Conservation (phyloP, 2,797 vertebrate species). For the Protonibea diacanthus region DNA sequence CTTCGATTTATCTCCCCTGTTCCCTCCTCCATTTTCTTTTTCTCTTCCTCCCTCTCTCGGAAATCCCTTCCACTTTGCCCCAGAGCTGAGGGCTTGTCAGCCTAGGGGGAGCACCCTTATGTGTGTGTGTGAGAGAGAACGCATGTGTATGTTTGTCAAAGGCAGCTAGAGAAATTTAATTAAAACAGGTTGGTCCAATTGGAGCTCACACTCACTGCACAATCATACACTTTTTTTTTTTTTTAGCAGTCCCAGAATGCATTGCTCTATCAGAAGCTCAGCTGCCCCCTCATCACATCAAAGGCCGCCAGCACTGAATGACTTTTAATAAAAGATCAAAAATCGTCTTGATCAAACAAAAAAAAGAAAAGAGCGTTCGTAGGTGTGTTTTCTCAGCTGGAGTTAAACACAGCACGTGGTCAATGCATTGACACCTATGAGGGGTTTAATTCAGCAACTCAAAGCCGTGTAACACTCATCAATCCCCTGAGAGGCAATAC, state of each 20-base stretch:
- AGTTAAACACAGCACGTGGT: conserved; percentile 34
- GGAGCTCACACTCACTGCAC: conserved; percentile 17
- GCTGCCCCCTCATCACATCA: conserved; percentile 13
- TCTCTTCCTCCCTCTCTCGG: conserved; percentile 17
- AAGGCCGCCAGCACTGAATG: conserved; percentile 18
- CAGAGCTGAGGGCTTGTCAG: conserved; percentile 51
- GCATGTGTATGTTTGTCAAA: conserved; percentile 28
- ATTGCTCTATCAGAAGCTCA: conserved; percentile 19
- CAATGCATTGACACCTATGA: conserved; percentile 14
- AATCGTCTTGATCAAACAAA: conserved; percentile 10
- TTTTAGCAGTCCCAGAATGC: conserved; percentile 42
- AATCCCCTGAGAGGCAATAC: conserved; percentile 54
- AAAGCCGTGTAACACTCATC: conserved; percentile 48
- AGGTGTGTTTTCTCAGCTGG: conserved; percentile 7
- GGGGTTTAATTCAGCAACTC: conserved; percentile 39
- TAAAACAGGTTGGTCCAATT: conserved; percentile 44
- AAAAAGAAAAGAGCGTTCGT: not conserved
- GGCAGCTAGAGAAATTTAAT: conserved; percentile 61
- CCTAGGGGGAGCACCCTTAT: conserved; percentile 56
- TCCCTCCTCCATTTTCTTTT: not conserved
- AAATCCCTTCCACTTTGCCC: conserved; percentile 64
- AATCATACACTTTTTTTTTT: not conserved
- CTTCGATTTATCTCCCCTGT: conserved; percentile 43
- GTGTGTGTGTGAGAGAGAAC: not conserved
- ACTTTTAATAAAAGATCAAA: conserved; percentile 35